phyloP scores from a whole-genome alignment of 2,797 vertebrate species.

The Karalla daura region DNA sequence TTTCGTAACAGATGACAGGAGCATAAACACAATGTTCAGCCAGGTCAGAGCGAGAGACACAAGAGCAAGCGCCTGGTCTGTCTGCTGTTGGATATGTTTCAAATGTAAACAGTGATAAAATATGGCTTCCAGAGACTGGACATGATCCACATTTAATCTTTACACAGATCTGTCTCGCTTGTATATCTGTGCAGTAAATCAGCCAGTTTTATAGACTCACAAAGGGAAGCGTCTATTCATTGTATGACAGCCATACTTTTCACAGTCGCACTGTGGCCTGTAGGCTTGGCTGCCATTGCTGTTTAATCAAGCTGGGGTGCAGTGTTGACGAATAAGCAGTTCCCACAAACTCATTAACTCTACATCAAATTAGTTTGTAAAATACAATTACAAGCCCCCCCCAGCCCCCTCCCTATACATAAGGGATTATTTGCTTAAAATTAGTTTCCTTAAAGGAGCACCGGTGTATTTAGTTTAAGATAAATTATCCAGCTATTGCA shows the following conservation, averaged over 20 bases:
- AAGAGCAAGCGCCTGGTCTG: background rate
- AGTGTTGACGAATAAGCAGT: background rate
- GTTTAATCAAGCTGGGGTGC: conserved; percentile 8
- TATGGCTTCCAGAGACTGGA: background rate
- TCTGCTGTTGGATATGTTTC: background rate
- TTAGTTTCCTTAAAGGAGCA: background rate
- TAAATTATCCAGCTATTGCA: background rate
- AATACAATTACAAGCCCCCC: background rate
- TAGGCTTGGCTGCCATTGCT: background rate
- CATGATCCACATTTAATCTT: background rate
- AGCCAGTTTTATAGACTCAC: background rate
- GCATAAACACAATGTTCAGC: background rate
- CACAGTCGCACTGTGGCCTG: background rate
- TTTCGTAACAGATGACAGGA: background rate
- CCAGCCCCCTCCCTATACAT: background rate
- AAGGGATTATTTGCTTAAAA: background rate
- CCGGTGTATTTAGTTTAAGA: background rate
- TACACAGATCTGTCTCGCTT: too few relatives aligned
- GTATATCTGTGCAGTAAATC: background rate
- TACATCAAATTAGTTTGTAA: background rate
- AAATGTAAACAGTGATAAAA: conserved; percentile 1
- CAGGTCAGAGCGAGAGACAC: background rate
- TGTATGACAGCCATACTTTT: background rate
- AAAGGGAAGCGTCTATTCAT: background rate
- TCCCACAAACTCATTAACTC: conserved; percentile 5